Conservation (phyloP, 1,140 invertebrate genomes). For the Myzus persicae region DNA sequence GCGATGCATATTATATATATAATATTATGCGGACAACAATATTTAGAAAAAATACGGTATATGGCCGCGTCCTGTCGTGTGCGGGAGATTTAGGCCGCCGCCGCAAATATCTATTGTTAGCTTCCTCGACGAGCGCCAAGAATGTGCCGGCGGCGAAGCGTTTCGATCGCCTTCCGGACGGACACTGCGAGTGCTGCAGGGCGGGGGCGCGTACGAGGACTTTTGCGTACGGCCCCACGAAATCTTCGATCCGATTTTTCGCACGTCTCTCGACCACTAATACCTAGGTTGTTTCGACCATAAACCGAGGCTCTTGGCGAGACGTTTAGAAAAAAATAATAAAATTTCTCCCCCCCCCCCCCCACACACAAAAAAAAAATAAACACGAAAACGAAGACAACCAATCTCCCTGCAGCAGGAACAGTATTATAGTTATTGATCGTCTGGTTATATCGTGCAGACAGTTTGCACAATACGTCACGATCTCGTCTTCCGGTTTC, state of each 20-base stretch:
- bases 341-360: too few relatives aligned
- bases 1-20: too few relatives aligned
- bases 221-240: neutral
- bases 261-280: neutral
- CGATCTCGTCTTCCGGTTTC: neutral
- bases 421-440: neutral
- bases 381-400: too few relatives aligned
- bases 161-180: neutral
- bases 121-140: constrained; percentile 32
- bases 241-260: constrained; percentile 11
- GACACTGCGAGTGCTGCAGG: too few relatives aligned
- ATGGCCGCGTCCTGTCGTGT: neutral
- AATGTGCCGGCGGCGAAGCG: constrained; percentile 30
- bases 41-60: neutral
- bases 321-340: neutral
- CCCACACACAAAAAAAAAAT: too few relatives aligned
- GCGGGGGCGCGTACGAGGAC: neutral
- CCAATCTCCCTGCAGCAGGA: too few relatives aligned
- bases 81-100: constrained; percentile 36
- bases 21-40: neutral
- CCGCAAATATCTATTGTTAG: constrained; percentile 47
- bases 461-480: too few relatives aligned
- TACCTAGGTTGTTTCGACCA: too few relatives aligned
- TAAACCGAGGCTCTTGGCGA: neutral
- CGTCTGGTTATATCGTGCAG: neutral